phyloP scores from a whole-genome alignment of 2,797 vertebrate genomes.

The Gymnodraco acuticeps region DNA sequence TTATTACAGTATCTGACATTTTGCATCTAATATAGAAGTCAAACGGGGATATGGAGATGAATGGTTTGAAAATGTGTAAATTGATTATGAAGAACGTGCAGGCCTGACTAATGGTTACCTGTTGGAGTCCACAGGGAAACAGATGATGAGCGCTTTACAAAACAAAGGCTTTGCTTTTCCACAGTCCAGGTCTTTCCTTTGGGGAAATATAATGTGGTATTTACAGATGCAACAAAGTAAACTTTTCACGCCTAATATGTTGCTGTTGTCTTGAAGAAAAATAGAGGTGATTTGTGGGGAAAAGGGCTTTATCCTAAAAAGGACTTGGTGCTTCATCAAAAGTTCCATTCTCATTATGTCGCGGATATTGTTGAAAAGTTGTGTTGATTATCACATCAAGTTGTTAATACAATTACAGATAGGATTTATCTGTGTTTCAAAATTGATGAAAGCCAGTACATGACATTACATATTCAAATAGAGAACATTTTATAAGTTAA shows the following conservation, averaged over 20 bases:
- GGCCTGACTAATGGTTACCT: constrained; percentile 70
- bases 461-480: too few relatives aligned
- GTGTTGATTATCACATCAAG: constrained; percentile 6
- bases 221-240: constrained; percentile 63
- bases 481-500: too few relatives aligned
- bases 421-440: neutral
- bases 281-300: constrained; percentile 51
- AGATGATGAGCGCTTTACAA: constrained; percentile 71
- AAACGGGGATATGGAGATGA: constrained; percentile 67
- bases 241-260: constrained; percentile 58
- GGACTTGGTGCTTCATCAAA: constrained; percentile 52
- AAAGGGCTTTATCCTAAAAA: constrained; percentile 32
- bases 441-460: neutral
- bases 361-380: constrained; percentile 3
- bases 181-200: constrained; percentile 54
- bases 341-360: constrained; percentile 43
- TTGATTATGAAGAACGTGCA: constrained; percentile 60
- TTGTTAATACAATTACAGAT: neutral
- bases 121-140: constrained; percentile 60
- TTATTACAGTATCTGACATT: constrained; percentile 76
- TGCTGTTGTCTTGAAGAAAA: constrained; percentile 60
- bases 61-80: constrained; percentile 69
- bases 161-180: constrained; percentile 64
- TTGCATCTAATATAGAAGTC: constrained; percentile 74
- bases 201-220: constrained; percentile 69